Conservation (phyloP, 2,888 invertebrate species). For the Ochropleura plecta region DNA sequence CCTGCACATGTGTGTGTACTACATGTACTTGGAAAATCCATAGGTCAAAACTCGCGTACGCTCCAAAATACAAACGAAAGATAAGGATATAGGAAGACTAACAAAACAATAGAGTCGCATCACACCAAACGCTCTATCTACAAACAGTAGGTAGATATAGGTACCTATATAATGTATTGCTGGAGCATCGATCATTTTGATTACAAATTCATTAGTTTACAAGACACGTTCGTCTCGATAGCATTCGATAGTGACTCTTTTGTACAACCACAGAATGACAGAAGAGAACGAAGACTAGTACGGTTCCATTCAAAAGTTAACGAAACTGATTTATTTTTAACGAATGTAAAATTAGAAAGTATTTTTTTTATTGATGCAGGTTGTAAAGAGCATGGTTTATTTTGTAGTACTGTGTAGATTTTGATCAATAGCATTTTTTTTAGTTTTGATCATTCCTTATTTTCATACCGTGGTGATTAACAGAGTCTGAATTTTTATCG, state of each 20-base stretch:
- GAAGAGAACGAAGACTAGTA: slow-evolving; percentile 44
- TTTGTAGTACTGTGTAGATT: background rate
- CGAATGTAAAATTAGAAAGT: background rate
- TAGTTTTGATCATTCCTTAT: background rate
- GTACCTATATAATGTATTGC: slow-evolving; percentile 31
- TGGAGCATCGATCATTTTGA: slow-evolving; percentile 60
- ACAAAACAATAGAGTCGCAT: slow-evolving; percentile 32
- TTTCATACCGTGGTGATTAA: background rate
- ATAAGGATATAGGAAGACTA: slow-evolving; percentile 47
- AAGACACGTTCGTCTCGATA: slow-evolving; percentile 71
- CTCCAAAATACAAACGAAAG: slow-evolving; percentile 17
- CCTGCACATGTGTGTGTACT: no score
- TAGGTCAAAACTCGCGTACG: slow-evolving; percentile 16
- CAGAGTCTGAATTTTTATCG: background rate
- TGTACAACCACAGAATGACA: slow-evolving; percentile 33
- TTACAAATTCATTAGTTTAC: slow-evolving; percentile 74
- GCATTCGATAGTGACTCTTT: slow-evolving; percentile 63
- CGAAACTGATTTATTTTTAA: background rate
- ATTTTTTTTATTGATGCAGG: background rate
- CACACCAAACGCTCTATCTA: slow-evolving; percentile 10
- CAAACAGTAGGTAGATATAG: background rate
- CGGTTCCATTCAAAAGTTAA: slow-evolving; percentile 39
- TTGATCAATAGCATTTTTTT: background rate
- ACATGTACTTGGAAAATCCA: background rate
- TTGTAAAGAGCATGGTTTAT: background rate